These are phyloP conservation scores for Siphamia tubifer DNA, from an alignment of 2,113 vertebrate species.

Conservation along the genomic window DNA sequence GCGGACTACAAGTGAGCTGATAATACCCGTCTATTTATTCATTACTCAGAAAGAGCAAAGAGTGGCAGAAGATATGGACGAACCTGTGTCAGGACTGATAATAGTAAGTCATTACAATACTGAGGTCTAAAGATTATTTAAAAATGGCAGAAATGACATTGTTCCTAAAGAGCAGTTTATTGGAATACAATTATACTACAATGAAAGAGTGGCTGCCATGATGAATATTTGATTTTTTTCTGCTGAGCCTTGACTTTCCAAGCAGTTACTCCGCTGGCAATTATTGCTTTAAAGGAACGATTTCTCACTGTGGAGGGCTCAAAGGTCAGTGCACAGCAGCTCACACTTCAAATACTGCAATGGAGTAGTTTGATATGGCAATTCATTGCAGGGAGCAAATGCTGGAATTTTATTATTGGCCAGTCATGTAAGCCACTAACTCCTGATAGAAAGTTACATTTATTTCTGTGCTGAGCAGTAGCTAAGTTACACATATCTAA, in stretches of 20 bases:
- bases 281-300: background rate
- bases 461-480: too few species aligned
- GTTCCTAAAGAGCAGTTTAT: slow-evolving; percentile 24
- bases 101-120: slow-evolving; percentile 41
- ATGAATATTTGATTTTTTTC: slow-evolving; percentile 18
- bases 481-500: too few species aligned
- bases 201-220: background rate
- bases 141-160: slow-evolving; percentile 21
- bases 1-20: slow-evolving; percentile 44
- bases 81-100: slow-evolving; percentile 41
- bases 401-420: background rate
- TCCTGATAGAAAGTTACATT: too few species aligned
- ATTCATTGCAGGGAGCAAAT: background rate
- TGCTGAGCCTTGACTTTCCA: slow-evolving; percentile 3
- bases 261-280: background rate
- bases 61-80: slow-evolving; percentile 15
- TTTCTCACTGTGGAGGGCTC: background rate
- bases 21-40: slow-evolving; percentile 51
- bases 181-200: slow-evolving; percentile 26
- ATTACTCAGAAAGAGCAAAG: slow-evolving; percentile 14
- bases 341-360: background rate
- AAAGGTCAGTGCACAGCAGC: background rate
- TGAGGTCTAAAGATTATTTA: slow-evolving; percentile 13
- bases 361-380: background rate
- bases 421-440: too few species aligned